Evolutionary conservation across 1,140 invertebrate species (phyloP).

Genomic region (Nymphalis io): DNA sequence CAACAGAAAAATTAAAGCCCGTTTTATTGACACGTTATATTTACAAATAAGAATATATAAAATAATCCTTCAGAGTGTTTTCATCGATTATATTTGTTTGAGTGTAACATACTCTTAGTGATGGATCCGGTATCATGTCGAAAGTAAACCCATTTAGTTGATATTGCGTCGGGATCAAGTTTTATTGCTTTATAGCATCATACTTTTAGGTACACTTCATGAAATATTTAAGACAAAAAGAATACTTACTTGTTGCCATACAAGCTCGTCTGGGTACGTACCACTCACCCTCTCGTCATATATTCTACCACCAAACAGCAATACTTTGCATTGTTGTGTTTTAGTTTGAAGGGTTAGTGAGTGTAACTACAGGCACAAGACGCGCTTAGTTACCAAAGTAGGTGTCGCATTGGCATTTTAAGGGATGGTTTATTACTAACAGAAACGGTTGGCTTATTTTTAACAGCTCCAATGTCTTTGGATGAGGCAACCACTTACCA

Average conservation of each 20-base stretch:
- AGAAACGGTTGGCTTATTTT: no score
- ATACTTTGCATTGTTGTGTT: no score
- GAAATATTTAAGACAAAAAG: background rate
- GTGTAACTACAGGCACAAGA: no score
- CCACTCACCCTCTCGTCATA: no score
- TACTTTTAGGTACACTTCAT: background rate
- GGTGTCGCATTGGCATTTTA: no score
- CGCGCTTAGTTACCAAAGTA: no score
- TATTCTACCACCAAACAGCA: no score
- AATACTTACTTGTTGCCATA: background rate
- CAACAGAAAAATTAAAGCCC: no score
- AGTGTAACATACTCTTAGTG: conserved; percentile 18
- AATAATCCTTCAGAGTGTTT: conserved; percentile 9
- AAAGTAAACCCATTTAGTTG: conserved; percentile 27
- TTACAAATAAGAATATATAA: background rate
- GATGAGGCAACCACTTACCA: no score
- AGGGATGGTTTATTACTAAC: no score
- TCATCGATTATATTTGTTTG: conserved; percentile 21
- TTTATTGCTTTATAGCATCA: conserved; percentile 23
- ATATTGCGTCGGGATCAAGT: conserved; percentile 24
- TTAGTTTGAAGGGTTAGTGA: no score
- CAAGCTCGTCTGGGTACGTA: background rate
- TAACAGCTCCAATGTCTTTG: no score
- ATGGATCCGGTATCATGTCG: conserved; percentile 18
- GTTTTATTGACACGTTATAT: background rate